Evolutionary conservation across 2,113 vertebrate species (phyloP).

Genomic region (Scomber colias): DNA sequence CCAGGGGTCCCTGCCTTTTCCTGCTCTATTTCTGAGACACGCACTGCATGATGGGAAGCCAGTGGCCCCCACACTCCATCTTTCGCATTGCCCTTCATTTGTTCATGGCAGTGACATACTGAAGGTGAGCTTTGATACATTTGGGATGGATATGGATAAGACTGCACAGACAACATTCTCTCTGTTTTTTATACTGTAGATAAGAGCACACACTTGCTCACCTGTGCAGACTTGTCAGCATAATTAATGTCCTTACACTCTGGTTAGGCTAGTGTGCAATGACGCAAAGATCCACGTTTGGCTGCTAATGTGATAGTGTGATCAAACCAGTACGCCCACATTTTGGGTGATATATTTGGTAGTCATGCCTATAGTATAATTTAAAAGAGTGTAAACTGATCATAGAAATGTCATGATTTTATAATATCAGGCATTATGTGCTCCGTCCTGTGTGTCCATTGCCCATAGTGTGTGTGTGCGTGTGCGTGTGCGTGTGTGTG

Average conservation of each 20-base stretch:
- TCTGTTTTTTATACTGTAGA: not conserved
- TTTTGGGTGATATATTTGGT: not conserved
- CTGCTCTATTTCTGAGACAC: conserved; percentile 82
- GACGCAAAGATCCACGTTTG: not conserved
- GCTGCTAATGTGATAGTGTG: conserved; percentile 1
- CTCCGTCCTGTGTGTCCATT: not conserved
- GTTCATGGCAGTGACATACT: conserved; percentile 32
- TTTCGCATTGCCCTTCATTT: conserved; percentile 67
- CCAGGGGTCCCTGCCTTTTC: conserved; percentile 80
- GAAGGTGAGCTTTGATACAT: conserved; percentile 23
- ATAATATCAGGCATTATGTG: not conserved
- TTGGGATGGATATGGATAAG: not conserved
- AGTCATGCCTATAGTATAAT: not conserved
- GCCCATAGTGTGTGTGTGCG: not conserved
- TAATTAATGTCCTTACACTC: conserved; percentile 6
- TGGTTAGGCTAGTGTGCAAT: not conserved
- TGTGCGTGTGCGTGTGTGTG: not conserved
- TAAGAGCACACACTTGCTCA: not conserved
- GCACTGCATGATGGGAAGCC: conserved; percentile 81
- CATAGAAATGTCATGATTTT: not conserved
- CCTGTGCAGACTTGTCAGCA: not conserved
- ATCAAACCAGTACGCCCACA: conserved; percentile 18
- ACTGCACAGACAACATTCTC: not conserved
- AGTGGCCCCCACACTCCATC: conserved; percentile 63
- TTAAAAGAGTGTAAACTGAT: not conserved